Conservation (phyloP, 2,888 invertebrate species). For the Mesodorylaimus sp. region DNA sequence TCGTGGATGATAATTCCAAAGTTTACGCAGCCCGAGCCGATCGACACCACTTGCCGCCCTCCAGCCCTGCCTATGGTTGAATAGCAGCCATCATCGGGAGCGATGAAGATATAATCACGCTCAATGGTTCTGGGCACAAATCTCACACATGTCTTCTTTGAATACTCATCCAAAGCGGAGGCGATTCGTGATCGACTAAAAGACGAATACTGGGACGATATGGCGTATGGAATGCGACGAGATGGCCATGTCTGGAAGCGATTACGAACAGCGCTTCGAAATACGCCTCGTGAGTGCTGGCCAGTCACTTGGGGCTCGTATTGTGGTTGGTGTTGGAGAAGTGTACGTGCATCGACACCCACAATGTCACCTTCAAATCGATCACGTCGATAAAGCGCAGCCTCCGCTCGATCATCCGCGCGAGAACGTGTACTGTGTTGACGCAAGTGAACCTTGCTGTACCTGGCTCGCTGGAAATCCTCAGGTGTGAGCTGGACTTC, state of each 20-base stretch:
- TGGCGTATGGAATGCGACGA: not conserved
- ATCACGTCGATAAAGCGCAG: too few species aligned
- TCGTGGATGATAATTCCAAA: not conserved
- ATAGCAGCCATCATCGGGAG: conserved; percentile 3
- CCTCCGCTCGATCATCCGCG: too few species aligned
- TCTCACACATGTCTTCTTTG: not conserved
- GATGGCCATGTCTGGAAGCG: conserved; percentile 1
- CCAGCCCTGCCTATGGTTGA: not conserved
- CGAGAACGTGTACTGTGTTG: too few species aligned
- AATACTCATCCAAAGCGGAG: conserved; percentile 1
- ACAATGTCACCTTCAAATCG: conserved; percentile 1
- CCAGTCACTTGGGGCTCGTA: too few species aligned
- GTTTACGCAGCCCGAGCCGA: not conserved
- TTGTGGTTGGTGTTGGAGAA: too few species aligned
- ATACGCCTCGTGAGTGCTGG: too few species aligned
- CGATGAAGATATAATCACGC: not conserved
- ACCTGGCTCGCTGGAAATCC: too few species aligned
- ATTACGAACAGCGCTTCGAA: too few species aligned
- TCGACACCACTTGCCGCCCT: not conserved
- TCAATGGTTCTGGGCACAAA: conserved; percentile 1
- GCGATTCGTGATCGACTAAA: not conserved
- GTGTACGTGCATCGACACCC: too few species aligned
- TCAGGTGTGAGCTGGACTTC: too few species aligned
- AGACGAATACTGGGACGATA: not conserved
- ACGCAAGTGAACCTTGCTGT: too few species aligned